These are phyloP conservation scores for Drosophila barbarae DNA, from an alignment of 2,888 invertebrate species.

Conservation along the genomic window DNA sequence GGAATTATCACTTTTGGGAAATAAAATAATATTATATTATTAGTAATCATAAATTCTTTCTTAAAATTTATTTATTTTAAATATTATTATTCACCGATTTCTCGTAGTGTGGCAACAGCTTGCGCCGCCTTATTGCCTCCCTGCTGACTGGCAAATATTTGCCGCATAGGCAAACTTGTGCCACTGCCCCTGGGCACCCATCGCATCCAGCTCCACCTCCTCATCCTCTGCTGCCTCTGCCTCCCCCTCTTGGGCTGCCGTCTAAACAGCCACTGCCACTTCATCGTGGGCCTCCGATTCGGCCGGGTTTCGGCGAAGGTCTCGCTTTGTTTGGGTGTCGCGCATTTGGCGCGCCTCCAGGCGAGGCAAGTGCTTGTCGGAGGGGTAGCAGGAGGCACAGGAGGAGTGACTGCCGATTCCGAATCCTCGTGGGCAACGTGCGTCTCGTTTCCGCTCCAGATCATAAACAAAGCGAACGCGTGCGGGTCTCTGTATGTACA, in stretches of 20 bases:
- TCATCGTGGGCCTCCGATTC: slow-evolving; percentile 22
- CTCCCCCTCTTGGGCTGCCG: not conserved
- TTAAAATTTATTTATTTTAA: not conserved
- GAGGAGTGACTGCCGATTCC: slow-evolving; percentile 4
- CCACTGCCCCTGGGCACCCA: slow-evolving; percentile 44
- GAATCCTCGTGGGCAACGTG: slow-evolving; percentile 35
- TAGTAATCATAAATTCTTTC: not conserved
- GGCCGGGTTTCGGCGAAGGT: slow-evolving; percentile 31
- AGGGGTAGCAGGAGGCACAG: not conserved
- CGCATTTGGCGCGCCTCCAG: slow-evolving; percentile 30
- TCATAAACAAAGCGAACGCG: slow-evolving; percentile 64
- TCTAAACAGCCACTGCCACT: slow-evolving; percentile 10
- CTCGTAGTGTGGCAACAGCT: slow-evolving; percentile 1
- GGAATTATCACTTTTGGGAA: too few species aligned
- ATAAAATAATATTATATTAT: too few species aligned
- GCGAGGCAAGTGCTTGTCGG: slow-evolving; percentile 18
- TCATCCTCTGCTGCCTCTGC: not conserved
- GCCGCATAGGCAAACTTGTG: slow-evolving; percentile 61
- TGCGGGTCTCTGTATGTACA: slow-evolving; percentile 40
- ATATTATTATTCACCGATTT: not conserved
- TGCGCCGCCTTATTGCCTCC: slow-evolving; percentile 10
- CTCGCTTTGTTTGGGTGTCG: slow-evolving; percentile 22
- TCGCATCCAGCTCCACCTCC: not conserved
- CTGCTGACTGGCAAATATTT: slow-evolving; percentile 62
- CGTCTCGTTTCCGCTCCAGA: slow-evolving; percentile 67